Evolutionary conservation across 2,113 vertebrate genomes (phyloP), one percentile per base, ranked within the genome.

Genomic region (Sphyrna mokarran): DNA sequence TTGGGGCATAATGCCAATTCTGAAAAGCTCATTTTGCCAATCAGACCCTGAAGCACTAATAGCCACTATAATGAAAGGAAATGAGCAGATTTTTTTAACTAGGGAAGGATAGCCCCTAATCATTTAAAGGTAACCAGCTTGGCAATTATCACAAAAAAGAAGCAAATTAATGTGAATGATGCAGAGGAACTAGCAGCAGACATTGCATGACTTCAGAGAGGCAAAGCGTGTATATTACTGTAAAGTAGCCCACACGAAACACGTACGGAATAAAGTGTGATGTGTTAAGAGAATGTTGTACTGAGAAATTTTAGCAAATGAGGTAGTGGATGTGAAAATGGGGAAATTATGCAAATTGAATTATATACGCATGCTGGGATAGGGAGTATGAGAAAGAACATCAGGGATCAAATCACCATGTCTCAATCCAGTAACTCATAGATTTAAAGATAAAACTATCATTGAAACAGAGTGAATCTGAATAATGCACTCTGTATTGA

Each of bases 11-110:
- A 83, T 83, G 37, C 37, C 80, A 83, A n/a, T 40, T 83, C 16
- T 83, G 80, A 83, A 83, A 83, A 83, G 80, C 80, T 83, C 37
- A 83, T 43, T 83, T 83, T 83, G 80, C 37, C 80, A 83, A 83
- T 83, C 80, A 83, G 80, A 6, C 37, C 37, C 80, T 83, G 37
- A 40, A 43, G 37, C 37, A 83, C 80, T 83, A 40, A 83, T 83
- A 83, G 4, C 18, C 37, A 83, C 37, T 83, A 11, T 20, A 22
- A 43, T 40, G 80, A 18, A 83, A 43, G 29, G 72, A 33, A 37
- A 83, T 43, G 80, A 83, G 37, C 37, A 43, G 37, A 83, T 33
- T 76, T 76, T 76, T 76, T 83, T 43, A 43, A n/a, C 80, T 40
- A 16, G 80, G 80, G 80, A 37, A 83, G 37, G 80, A 43, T 83